These are phyloP conservation scores for Triops longicaudatus DNA, from an alignment of 1,140 invertebrate species.

Conservation along the genomic window DNA sequence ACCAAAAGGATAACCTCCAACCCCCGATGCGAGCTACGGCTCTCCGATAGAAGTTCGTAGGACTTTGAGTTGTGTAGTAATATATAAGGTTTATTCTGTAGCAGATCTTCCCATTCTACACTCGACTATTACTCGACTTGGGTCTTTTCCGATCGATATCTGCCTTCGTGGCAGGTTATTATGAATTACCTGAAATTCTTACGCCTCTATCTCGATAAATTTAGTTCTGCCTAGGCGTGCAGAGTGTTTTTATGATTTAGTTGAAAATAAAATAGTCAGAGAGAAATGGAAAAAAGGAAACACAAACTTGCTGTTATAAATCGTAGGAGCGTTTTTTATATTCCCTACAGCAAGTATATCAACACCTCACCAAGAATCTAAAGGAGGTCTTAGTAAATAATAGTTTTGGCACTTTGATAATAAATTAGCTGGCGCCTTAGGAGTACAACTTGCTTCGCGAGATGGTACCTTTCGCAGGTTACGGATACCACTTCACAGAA, in stretches of 20 bases:
- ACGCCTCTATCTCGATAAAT: background rate
- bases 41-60: background rate
- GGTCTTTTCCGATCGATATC: background rate
- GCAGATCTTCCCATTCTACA: background rate
- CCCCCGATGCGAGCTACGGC: background rate
- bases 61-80: background rate
- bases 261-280: background rate
- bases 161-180: constrained; percentile 11
- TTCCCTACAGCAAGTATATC: background rate
- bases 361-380: background rate
- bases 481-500: background rate
- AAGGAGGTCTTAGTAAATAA: constrained; percentile 12
- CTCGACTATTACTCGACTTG: background rate
- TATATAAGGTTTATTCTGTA: background rate
- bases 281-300: background rate
- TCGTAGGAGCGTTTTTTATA: background rate
- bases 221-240: background rate
- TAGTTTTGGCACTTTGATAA: background rate
- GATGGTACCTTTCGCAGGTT: background rate
- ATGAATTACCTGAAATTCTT: background rate
- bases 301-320: background rate
- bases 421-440: background rate
- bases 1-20: background rate
- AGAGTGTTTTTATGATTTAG: background rate
- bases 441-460: background rate